Evolutionary conservation across 2,797 vertebrate species (phyloP), one percentile per base, ranked within the genome.

Genomic region (Sebastes elongatus): DNA sequence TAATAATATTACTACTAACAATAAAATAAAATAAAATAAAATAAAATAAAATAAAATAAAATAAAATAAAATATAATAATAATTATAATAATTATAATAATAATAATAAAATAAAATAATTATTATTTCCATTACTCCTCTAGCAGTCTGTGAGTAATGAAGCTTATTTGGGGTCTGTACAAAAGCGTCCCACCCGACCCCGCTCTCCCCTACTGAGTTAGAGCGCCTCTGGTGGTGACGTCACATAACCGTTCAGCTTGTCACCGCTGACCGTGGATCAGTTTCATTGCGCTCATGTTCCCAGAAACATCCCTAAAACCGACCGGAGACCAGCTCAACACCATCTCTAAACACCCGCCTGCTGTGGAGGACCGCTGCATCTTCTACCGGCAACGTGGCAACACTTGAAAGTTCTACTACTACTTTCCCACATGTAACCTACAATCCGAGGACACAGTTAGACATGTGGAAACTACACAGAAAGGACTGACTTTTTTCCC

Each of bases 301-400:
- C 7, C 32, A 18, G 8, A 14, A 55, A n/a, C 6, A 8, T 7
- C 1, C 1, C 10, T 18, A 2, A 55, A 67, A 55, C 92, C 46
- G 90, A 91, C 74, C 70, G 10, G 27, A 78, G 87, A 89, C 11
- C 92, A 83, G 89, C 57, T 64, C 18, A 46, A 7, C 56, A 10
- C 67, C 13, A 11, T 59, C 10, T 16, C 32, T 1, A 7, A 14
- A 4, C 7, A 4, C 38, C 33, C 4, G 25, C 7, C 11, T 7
- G 22, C 11, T 10, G 25, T 8, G 64, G 46, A 49, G 32, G 14
- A 63, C 63, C 18, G 22, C 68, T 55, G 23, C 78, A 78, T 79
- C 91, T 67, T 81, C 75, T 59, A 73, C 85, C 83, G 89, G 78
- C 92, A 91, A 94, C 93, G 93, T 93, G 93, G 93, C 93, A 93